Conservation (phyloP, 1,140 invertebrate genomes). For the Asobara japonica region DNA sequence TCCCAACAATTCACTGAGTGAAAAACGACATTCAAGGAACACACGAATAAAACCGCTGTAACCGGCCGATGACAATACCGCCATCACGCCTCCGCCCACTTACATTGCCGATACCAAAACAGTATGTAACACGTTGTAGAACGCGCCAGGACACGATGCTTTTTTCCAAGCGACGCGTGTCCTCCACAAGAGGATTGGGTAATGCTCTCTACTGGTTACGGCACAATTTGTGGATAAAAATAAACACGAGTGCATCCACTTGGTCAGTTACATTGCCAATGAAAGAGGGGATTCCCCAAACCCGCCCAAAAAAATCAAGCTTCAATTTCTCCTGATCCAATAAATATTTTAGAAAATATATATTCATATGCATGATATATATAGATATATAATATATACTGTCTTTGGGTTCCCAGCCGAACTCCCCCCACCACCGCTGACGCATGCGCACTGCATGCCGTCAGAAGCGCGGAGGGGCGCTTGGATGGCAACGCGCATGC, state of each 20-base stretch:
- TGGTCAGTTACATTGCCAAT: neutral
- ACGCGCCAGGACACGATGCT: neutral
- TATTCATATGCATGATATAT: too few relatives aligned
- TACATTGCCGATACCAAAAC: conserved; percentile 2
- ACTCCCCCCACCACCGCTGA: too few relatives aligned
- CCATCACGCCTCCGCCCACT: neutral
- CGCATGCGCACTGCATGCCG: too few relatives aligned
- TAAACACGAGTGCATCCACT: neutral
- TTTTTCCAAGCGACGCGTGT: conserved; percentile 20
- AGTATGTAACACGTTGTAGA: conserved; percentile 22
- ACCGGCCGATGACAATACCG: neutral
- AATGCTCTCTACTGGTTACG: neutral
- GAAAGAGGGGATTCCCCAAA: neutral
- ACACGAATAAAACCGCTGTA: neutral
- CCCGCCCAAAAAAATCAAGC: neutral
- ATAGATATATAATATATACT: too few relatives aligned
- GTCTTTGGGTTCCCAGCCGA: too few relatives aligned
- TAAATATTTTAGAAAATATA: too few relatives aligned
- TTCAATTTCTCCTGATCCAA: neutral
- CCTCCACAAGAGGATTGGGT: conserved; percentile 9
- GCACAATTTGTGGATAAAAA: conserved; percentile 14
- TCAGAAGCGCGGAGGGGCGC: too few relatives aligned
- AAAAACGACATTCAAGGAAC: neutral
- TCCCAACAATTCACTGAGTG: neutral
- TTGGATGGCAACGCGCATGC: too few relatives aligned